Conservation (phyloP, 1,140 invertebrate species). For the Bombus waltoni region DNA sequence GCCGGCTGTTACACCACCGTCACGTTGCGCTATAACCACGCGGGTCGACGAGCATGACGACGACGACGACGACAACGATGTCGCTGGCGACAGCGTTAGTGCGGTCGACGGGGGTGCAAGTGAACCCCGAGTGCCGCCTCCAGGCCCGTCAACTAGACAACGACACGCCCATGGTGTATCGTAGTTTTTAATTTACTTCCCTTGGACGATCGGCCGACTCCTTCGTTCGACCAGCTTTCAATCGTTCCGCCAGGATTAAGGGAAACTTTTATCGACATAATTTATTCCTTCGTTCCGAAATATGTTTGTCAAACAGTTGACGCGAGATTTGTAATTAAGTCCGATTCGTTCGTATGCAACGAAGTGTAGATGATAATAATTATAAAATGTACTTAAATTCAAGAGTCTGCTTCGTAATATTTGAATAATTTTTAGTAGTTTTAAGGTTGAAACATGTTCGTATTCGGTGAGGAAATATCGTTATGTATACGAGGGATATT, state of each 20-base stretch:
- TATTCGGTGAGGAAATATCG: not conserved
- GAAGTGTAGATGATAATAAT: not conserved
- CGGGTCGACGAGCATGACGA: constrained; percentile 57
- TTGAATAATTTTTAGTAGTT: not conserved
- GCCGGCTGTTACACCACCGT: constrained; percentile 68
- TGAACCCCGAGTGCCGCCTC: constrained; percentile 39
- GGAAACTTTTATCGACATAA: not conserved
- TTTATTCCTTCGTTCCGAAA: not conserved
- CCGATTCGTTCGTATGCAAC: not conserved
- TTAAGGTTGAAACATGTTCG: not conserved
- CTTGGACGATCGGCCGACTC: not conserved
- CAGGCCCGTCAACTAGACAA: constrained; percentile 39
- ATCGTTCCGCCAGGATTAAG: not conserved
- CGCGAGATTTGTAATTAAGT: not conserved
- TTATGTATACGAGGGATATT: not conserved
- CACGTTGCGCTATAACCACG: constrained; percentile 70
- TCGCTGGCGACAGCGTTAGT: constrained; percentile 43
- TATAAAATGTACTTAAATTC: not conserved
- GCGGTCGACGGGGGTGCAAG: constrained; percentile 33
- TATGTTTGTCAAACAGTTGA: not conserved
- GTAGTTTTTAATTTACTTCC: constrained; percentile 63
- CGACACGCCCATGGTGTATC: constrained; percentile 57
- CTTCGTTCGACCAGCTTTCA: not conserved
- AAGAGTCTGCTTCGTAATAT: not conserved
- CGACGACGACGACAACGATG: constrained; percentile 54